Percentiles rank a stretch among this genome's conserved stretches.
These are phyloP conservation scores for Stenurella melanura DNA, from an alignment of 2,888 invertebrate genomes.

Conservation along the genomic window DNA sequence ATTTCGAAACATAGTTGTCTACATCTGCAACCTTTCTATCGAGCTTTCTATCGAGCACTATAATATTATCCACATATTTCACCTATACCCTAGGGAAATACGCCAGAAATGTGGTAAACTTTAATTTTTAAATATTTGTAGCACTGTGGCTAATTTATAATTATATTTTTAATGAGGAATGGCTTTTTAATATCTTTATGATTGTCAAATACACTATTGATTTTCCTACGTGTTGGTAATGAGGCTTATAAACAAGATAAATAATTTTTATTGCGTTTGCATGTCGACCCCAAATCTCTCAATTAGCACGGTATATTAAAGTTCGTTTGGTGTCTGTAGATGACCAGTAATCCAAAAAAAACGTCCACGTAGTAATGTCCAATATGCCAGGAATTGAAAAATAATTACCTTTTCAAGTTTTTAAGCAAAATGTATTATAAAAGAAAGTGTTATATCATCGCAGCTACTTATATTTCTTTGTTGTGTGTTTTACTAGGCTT, in stretches of 20 bases:
- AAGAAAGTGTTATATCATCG: slow-evolving; percentile 35
- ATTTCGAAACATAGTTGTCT: too few relatives aligned
- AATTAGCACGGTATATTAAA: background rate
- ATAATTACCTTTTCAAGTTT: slow-evolving; percentile 4
- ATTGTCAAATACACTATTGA: background rate
- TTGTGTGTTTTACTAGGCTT: slow-evolving; percentile 28
- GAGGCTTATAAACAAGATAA: background rate
- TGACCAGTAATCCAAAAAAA: background rate
- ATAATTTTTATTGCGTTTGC: background rate
- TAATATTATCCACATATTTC: too few relatives aligned
- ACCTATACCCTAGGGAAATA: too few relatives aligned
- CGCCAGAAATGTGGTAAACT: too few relatives aligned
- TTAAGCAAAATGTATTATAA: slow-evolving; percentile 18
- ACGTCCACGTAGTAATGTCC: slow-evolving; percentile 3
- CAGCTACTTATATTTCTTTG: slow-evolving; percentile 26
- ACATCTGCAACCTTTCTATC: too few relatives aligned
- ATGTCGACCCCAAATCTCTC: background rate
- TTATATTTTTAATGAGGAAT: background rate
- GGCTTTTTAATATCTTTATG: background rate
- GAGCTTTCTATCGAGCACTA: too few relatives aligned
- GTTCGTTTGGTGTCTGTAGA: background rate
- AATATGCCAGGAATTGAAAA: slow-evolving; percentile 4
- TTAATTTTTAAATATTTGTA: too few relatives aligned
- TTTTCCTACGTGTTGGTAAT: background rate
- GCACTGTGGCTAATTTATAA: background rate